Evolutionary conservation across 2,888 invertebrate genomes (phyloP).

Genomic region (Scelioninae gen. 1): DNA sequence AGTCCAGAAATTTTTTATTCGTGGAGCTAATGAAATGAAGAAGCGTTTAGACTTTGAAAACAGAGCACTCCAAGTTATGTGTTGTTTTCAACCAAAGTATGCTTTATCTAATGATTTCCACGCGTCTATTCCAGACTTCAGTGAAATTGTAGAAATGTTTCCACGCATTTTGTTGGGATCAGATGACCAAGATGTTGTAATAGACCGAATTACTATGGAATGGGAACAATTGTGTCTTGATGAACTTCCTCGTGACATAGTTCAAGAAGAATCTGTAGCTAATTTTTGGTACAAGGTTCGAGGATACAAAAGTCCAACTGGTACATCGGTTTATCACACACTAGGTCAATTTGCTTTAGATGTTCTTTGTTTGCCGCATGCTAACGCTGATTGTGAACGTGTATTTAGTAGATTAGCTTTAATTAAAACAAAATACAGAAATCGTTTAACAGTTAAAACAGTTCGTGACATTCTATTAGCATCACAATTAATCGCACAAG

Average conservation of each 20-base stretch:
- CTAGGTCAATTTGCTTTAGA: conserved; percentile 27
- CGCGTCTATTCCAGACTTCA: conserved; percentile 6
- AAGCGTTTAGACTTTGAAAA: conserved; percentile 23
- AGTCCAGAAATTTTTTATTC: background rate
- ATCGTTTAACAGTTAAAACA: conserved; percentile 4
- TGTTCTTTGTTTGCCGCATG: conserved; percentile 21
- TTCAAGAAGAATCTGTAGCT: background rate
- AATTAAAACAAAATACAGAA: conserved; percentile 19
- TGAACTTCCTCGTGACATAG: background rate
- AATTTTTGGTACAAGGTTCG: conserved; percentile 14
- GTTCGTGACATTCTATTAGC: conserved; percentile 6
- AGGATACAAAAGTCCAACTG: conserved; percentile 8
- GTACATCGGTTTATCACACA: background rate
- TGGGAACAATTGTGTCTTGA: conserved; percentile 1
- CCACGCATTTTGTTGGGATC: conserved; percentile 4
- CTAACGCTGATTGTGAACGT: conserved; percentile 12
- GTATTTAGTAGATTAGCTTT: too few relatives aligned
- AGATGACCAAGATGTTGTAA: background rate
- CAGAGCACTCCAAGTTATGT: background rate
- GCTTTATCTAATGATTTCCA: conserved; percentile 18
- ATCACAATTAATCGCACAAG: background rate
- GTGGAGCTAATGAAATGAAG: conserved; percentile 10
- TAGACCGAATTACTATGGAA: background rate
- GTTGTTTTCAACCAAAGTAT: conserved; percentile 22
- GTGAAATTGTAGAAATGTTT: conserved; percentile 4